Percentiles rank a stretch among this genome's conserved stretches.
phyloP scores from a whole-genome alignment of 2,113 vertebrate genomes.

The Amblyopsis rosae region DNA sequence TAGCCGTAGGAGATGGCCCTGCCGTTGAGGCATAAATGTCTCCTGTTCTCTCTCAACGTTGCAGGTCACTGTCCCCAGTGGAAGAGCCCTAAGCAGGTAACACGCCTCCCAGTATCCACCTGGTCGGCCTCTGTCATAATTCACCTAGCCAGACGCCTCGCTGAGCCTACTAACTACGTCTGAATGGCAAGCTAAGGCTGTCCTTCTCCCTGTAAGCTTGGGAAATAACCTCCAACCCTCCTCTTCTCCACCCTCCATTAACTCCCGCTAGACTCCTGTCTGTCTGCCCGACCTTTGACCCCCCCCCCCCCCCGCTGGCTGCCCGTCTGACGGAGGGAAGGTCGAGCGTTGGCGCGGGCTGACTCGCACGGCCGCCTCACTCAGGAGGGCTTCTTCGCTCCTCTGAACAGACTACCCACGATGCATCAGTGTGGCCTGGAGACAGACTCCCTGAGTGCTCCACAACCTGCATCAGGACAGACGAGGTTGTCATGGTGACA shows the following conservation, averaged over 20 bases:
- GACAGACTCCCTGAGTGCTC: not conserved
- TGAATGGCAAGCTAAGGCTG: slow-evolving; percentile 8
- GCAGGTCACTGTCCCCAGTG: slow-evolving; percentile 98
- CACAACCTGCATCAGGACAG: slow-evolving; percentile 30
- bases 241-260: slow-evolving; percentile 13
- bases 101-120: slow-evolving; percentile 49
- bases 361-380: no score
- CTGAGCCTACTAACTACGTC: not conserved
- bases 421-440: slow-evolving; percentile 2
- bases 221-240: not conserved
- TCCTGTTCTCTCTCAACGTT: slow-evolving; percentile 82
- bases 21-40: slow-evolving; percentile 45
- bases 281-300: slow-evolving; percentile 14
- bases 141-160: not conserved
- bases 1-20: not conserved
- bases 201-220: not conserved
- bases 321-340: slow-evolving; percentile 23
- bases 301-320: slow-evolving; percentile 22
- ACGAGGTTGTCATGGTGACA: slow-evolving; percentile 10
- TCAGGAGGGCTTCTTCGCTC: no score
- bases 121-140: slow-evolving; percentile 36
- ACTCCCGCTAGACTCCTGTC: slow-evolving; percentile 31
- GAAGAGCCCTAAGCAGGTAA: slow-evolving; percentile 99
- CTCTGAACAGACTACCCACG: no score
- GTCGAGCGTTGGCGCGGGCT: slow-evolving; percentile 11